phyloP scores from a whole-genome alignment of 2,888 invertebrate genomes.

The Laspeyria flexula region DNA sequence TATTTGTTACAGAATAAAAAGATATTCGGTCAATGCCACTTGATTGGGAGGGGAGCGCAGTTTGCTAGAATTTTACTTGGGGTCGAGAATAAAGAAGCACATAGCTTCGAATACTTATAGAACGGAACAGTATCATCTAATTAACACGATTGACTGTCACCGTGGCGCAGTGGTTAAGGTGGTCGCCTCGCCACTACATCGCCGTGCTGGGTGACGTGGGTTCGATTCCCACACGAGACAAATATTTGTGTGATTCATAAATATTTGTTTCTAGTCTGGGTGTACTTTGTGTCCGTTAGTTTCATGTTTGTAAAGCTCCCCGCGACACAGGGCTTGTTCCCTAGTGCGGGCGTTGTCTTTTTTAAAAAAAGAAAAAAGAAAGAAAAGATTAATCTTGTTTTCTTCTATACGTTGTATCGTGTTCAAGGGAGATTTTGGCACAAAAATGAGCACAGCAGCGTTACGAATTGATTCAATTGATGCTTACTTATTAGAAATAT shows the following conservation, averaged over 20 bases:
- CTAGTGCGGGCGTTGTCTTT: too few species aligned
- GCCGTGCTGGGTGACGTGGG: too few species aligned
- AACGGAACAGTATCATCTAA: slow-evolving; percentile 45
- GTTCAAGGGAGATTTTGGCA: neutral
- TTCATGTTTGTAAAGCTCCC: too few species aligned
- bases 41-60: slow-evolving; percentile 24
- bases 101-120: slow-evolving; percentile 40
- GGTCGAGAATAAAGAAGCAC: slow-evolving; percentile 26
- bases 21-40: slow-evolving; percentile 28
- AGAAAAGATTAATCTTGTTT: slow-evolving; percentile 52
- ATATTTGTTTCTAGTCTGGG: too few species aligned
- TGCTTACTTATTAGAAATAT: neutral
- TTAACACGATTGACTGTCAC: slow-evolving; percentile 37
- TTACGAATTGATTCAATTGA: neutral
- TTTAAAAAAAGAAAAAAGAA: too few species aligned
- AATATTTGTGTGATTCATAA: too few species aligned
- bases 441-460: neutral
- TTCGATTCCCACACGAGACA: too few species aligned
- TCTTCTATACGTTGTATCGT: slow-evolving; percentile 22
- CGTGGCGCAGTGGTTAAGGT: too few species aligned
- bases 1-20: slow-evolving; percentile 26
- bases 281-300: too few species aligned
- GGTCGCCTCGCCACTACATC: too few species aligned
- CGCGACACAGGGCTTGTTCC: too few species aligned
- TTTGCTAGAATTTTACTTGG: slow-evolving; percentile 23